phyloP scores from a whole-genome alignment of 2,113 vertebrate genomes.

The Sprattus sprattus region DNA sequence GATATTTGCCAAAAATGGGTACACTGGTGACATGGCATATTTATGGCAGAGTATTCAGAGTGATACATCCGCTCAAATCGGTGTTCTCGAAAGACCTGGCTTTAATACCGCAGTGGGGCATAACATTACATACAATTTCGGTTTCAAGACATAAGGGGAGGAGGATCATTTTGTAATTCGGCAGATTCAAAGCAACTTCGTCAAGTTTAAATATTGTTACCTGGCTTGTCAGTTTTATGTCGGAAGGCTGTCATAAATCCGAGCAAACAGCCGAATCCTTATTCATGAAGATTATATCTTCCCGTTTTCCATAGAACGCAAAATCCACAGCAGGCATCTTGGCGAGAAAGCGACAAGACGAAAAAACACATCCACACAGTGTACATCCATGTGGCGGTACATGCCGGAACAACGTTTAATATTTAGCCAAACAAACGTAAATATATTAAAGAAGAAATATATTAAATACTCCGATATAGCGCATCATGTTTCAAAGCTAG shows the following conservation, averaged over 20 bases:
- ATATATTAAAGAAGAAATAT: constrained; percentile 4
- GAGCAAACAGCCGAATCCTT: not conserved
- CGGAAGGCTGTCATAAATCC: not conserved
- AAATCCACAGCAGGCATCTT: constrained; percentile 51
- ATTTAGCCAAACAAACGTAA: constrained; percentile 2
- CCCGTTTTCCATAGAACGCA: constrained; percentile 38
- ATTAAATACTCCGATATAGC: not conserved
- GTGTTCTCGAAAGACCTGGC: not conserved
- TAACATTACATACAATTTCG: not conserved
- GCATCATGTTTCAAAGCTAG: not conserved
- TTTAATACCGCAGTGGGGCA: not conserved
- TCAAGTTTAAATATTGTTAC: not conserved
- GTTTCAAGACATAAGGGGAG: not conserved
- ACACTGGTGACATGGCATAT: not conserved
- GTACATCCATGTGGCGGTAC: constrained; percentile 28
- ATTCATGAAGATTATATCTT: not conserved
- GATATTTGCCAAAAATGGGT: not conserved
- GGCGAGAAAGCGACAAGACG: constrained; percentile 33
- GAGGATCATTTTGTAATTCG: not conserved
- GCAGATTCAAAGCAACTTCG: not conserved
- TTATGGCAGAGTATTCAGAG: not conserved
- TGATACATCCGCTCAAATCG: not conserved
- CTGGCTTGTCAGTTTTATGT: not conserved
- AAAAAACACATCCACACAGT: constrained; percentile 25
- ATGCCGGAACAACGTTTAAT: constrained; percentile 2